Evolutionary conservation across 1,140 invertebrate genomes (phyloP), one percentile per base, ranked within the genome.

Genomic region (Panonychus citri): DNA sequence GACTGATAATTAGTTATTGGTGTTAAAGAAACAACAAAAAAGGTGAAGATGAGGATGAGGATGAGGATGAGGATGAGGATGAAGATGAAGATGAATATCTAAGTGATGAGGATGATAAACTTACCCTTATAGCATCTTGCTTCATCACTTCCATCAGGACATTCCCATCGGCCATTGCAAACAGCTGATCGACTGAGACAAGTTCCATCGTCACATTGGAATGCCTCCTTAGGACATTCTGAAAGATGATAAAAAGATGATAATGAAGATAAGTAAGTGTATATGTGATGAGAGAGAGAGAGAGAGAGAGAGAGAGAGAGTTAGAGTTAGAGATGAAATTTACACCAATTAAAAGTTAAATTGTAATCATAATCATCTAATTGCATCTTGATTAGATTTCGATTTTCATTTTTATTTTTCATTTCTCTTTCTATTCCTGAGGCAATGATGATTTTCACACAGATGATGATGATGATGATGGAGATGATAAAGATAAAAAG

Each of bases 121-220:
- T 19, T 7, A 51, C 49, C 49, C 24, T 51, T 51, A 25, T 65
- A 87, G 43, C 64, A 65, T 42, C 56, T 39, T 15, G 59, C 57
- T 59, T 66, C 64, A 55, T 66, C 64, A 40, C 60, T 63, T 13
- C 64, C 65, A 55, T 69, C 69, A 8, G 61, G 61, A 57, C 69
- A 71, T 43, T 70, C 82, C 42, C 70, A 70, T 10, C 72, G 73
- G 1, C 83, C 83, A 67, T 89, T 83, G 66, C 85, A 88, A 2
- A 82, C 68, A 0, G 74, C 70, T 0, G 81, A 80, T 7, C 78
- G 74, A 0, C 82, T 82, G 54, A 87, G 77, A 70, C 84, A 89
- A 3, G 62, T 62, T 19, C 63, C 63, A 43, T 64, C 63, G 27
- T 63, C 55, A 56, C 63, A 64, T 39, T 62, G 60, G 40, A 64